Evolutionary conservation across 2,888 invertebrate species (phyloP).

Genomic region (Apantesis nais): DNA sequence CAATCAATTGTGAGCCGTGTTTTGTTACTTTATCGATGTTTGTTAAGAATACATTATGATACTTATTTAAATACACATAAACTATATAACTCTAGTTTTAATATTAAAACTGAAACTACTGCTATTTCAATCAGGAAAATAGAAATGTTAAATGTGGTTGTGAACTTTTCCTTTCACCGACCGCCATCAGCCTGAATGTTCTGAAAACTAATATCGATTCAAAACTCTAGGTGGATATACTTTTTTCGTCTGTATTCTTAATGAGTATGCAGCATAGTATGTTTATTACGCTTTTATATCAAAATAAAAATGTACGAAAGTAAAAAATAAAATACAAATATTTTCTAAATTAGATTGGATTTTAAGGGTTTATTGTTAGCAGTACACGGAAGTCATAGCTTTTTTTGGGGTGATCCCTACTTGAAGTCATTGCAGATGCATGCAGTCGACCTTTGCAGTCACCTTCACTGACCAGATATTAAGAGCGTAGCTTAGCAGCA

Average conservation of each 20-base stretch:
- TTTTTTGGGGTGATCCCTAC: too few species aligned
- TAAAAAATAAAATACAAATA: too few species aligned
- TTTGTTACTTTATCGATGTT: background rate
- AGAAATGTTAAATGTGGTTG: background rate
- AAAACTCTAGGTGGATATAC: too few species aligned
- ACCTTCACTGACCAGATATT: too few species aligned
- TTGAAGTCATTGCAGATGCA: too few species aligned
- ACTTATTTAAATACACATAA: background rate
- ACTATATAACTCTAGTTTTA: background rate
- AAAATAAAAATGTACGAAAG: too few species aligned
- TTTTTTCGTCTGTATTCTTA: background rate
- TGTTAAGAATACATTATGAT: background rate
- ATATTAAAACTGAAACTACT: background rate
- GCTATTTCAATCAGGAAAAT: background rate
- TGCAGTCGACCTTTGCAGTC: too few species aligned
- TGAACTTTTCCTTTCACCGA: background rate
- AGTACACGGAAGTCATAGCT: too few species aligned
- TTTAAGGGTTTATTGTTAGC: too few species aligned
- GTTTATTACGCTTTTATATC: background rate
- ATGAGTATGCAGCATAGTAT: background rate
- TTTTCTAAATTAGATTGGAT: too few species aligned
- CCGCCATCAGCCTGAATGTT: background rate
- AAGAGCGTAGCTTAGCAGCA: too few species aligned
- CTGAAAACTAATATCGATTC: background rate
- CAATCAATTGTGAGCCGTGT: background rate